phyloP scores from a whole-genome alignment of 2,888 invertebrate species.

The Odontomyia ornata region DNA sequence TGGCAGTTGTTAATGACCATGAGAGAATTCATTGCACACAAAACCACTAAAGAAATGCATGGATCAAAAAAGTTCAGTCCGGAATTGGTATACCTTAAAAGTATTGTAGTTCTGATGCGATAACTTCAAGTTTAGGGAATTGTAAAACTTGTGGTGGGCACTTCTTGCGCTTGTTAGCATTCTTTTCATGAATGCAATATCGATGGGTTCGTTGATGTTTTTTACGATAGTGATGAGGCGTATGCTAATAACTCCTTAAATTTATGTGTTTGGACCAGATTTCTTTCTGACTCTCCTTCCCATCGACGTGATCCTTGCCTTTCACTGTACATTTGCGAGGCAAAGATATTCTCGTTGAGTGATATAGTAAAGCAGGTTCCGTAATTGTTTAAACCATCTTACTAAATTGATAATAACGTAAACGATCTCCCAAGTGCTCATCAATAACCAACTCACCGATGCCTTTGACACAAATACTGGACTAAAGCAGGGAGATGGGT shows the following conservation, averaged over 20 bases:
- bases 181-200: conserved; percentile 60
- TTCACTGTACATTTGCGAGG: conserved; percentile 61
- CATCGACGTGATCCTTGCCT: conserved; percentile 79
- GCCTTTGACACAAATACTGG: too few relatives aligned
- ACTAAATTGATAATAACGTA: too few relatives aligned
- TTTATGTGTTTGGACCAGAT: conserved; percentile 80
- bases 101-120: conserved; percentile 69
- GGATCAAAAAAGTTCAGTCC: conserved; percentile 79
- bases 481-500: too few relatives aligned
- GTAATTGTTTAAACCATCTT: too few relatives aligned
- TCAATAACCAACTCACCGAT: too few relatives aligned
- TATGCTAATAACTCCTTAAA: conserved; percentile 73
- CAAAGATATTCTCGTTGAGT: conserved; percentile 58
- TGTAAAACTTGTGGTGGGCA: conserved; percentile 69
- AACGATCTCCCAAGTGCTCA: too few relatives aligned
- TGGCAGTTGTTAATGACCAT: too few relatives aligned
- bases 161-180: conserved; percentile 54
- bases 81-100: conserved; percentile 75
- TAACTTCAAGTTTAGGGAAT: conserved; percentile 70
- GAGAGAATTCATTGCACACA: conserved; percentile 68
- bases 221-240: conserved; percentile 66
- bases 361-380: conserved; percentile 79
- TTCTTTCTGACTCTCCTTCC: conserved; percentile 80
- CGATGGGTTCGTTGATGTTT: conserved; percentile 50
- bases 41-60: conserved; percentile 70